A percentile compares a stretch with the other conserved stretches of the same genome.
These are phyloP conservation scores for Leistus spinibarbis DNA, from an alignment of 2,888 invertebrate genomes.

Conservation along the genomic window DNA sequence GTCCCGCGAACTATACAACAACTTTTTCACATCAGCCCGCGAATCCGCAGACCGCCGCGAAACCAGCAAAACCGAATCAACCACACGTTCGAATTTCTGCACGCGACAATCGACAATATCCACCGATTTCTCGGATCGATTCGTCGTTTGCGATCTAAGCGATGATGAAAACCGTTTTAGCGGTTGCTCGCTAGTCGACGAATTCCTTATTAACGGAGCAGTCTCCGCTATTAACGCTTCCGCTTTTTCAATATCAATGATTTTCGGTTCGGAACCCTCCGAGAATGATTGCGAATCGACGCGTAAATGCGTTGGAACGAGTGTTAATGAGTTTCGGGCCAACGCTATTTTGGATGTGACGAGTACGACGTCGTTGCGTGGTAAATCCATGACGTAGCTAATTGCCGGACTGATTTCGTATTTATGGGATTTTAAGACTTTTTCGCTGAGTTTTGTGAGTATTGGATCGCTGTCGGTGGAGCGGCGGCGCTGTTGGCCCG, in stretches of 20 bases:
- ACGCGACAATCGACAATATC: background rate
- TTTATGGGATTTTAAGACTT: background rate
- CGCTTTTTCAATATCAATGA: background rate
- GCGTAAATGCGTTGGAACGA: background rate
- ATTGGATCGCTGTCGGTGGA: background rate
- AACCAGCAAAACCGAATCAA: slow-evolving; percentile 7
- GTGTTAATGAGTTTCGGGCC: background rate
- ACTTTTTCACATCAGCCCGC: background rate
- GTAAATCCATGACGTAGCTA: background rate
- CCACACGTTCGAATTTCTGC: background rate
- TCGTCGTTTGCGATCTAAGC: background rate
- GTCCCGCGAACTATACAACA: background rate
- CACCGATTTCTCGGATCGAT: background rate
- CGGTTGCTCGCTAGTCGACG: background rate
- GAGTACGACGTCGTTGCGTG: background rate
- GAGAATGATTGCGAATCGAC: background rate
- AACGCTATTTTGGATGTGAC: background rate
- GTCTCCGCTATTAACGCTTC: background rate
- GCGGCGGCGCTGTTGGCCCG: background rate
- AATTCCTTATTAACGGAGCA: too few relatives aligned
- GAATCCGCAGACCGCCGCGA: background rate
- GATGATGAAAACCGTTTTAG: background rate
- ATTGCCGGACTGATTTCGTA: background rate
- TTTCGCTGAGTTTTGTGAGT: background rate
- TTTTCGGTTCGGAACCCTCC: background rate